Percentiles rank a stretch among this genome's conserved stretches.
Evolutionary conservation across 2,888 invertebrate species (phyloP).

Genomic region (Eledona agricola): DNA sequence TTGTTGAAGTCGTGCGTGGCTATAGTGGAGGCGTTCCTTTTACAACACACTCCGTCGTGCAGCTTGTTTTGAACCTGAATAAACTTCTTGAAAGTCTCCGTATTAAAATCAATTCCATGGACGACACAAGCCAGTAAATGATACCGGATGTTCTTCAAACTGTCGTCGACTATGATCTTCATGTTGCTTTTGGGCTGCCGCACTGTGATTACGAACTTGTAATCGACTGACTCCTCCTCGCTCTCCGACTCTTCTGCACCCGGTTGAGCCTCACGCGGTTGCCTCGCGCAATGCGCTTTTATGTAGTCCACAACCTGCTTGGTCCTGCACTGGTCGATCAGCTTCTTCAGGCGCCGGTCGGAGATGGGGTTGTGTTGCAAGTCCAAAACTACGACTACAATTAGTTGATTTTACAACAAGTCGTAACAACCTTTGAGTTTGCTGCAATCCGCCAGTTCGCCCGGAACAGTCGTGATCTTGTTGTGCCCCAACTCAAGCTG

Average conservation of each 20-base stretch:
- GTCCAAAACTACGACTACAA: conserved; percentile 68
- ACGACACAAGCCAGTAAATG: conserved; percentile 79
- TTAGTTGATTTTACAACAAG: neutral
- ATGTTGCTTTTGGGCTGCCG: conserved; percentile 57
- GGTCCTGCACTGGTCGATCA: conserved; percentile 77
- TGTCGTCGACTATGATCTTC: conserved; percentile 63
- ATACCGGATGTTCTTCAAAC: conserved; percentile 72
- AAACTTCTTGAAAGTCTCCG: conserved; percentile 73
- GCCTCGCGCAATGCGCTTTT: conserved; percentile 71
- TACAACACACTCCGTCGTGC: conserved; percentile 79
- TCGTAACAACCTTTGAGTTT: conserved; percentile 73
- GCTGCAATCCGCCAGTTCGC: conserved; percentile 72
- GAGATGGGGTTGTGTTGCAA: conserved; percentile 77
- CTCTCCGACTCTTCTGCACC: conserved; percentile 53
- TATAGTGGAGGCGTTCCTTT: conserved; percentile 80
- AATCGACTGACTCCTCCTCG: conserved; percentile 47
- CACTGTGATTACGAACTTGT: conserved; percentile 58
- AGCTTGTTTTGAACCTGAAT: conserved; percentile 82
- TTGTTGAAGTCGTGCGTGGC: conserved; percentile 83
- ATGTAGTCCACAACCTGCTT: conserved; percentile 83
- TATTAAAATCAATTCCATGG: conserved; percentile 70
- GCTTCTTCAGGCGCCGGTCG: conserved; percentile 77
- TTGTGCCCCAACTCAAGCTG: conserved; percentile 77
- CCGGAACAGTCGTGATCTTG: conserved; percentile 71
- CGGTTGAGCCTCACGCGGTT: too few relatives aligned